These are phyloP conservation scores for Trachelus troglodyta DNA, from an alignment of 2,888 invertebrate species.

Conservation along the genomic window DNA sequence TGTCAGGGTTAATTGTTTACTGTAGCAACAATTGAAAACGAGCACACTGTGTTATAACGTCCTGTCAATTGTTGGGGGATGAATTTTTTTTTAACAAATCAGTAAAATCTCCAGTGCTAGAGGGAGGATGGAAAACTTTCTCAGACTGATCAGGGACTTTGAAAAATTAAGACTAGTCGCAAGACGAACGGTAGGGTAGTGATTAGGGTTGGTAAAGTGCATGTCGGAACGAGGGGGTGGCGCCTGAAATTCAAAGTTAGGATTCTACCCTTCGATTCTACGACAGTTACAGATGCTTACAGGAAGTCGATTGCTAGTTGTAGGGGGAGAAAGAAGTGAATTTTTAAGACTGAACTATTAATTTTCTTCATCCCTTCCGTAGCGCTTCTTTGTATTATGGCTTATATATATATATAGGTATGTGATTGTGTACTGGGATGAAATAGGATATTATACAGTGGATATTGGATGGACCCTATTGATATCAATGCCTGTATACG, in stretches of 20 bases:
- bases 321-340: slow-evolving; percentile 18
- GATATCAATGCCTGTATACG: neutral
- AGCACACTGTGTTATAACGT: neutral
- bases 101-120: neutral
- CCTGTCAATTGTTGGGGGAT: neutral
- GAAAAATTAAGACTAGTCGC: slow-evolving; percentile 35
- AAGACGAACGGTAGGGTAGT: slow-evolving; percentile 37
- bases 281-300: slow-evolving; percentile 25
- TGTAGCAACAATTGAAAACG: neutral
- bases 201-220: slow-evolving; percentile 38
- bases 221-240: slow-evolving; percentile 37
- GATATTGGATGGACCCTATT: neutral
- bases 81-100: neutral
- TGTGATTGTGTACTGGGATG: neutral
- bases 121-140: slow-evolving; percentile 1
- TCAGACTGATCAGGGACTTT: slow-evolving; percentile 18
- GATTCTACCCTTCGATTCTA: slow-evolving; percentile 7
- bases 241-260: slow-evolving; percentile 24
- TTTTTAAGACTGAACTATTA: slow-evolving; percentile 19
- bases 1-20: neutral
- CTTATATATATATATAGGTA: neutral
- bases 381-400: neutral
- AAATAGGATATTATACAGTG: neutral
- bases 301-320: slow-evolving; percentile 22
- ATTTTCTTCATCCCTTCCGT: slow-evolving; percentile 12